A percentile compares a stretch with the other conserved stretches of the same genome.
Evolutionary conservation across 2,797 vertebrate genomes (phyloP).

Genomic region (Bryconaethiops microstoma): DNA sequence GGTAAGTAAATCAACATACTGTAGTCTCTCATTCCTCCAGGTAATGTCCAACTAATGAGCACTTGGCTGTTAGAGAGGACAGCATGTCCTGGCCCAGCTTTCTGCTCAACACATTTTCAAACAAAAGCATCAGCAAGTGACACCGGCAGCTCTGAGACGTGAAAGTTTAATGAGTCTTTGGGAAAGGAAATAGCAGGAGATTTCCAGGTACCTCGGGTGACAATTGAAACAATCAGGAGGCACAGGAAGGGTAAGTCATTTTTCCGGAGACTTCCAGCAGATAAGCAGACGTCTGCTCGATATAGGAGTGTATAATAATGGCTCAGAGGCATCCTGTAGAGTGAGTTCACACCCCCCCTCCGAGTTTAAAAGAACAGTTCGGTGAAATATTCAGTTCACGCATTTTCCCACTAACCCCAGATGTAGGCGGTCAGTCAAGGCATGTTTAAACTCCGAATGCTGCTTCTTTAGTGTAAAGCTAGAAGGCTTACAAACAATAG

Average conservation of each 20-base stretch:
- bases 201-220: slow-evolving; percentile 45
- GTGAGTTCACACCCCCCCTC: slow-evolving; percentile 9
- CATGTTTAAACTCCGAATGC: no score
- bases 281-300: slow-evolving; percentile 41
- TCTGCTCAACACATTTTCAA: slow-evolving; percentile 24
- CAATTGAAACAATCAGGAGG: slow-evolving; percentile 50
- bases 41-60: slow-evolving; percentile 26
- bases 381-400: no score
- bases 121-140: slow-evolving; percentile 32
- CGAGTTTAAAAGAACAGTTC: no score
- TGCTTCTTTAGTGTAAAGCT: no score
- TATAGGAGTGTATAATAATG: slow-evolving; percentile 25
- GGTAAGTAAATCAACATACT: not conserved
- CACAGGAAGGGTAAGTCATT: slow-evolving; percentile 30
- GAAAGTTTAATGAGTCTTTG: slow-evolving; percentile 50
- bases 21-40: no score
- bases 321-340: slow-evolving; percentile 10
- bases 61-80: slow-evolving; percentile 1
- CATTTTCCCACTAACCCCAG: no score
- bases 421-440: no score
- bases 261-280: slow-evolving; percentile 46
- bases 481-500: no score
- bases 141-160: slow-evolving; percentile 41
- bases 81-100: not conserved
- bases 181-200: slow-evolving; percentile 39